Evolutionary conservation across 2,888 invertebrate species (phyloP).

Genomic region (Diachrysia chrysitis): DNA sequence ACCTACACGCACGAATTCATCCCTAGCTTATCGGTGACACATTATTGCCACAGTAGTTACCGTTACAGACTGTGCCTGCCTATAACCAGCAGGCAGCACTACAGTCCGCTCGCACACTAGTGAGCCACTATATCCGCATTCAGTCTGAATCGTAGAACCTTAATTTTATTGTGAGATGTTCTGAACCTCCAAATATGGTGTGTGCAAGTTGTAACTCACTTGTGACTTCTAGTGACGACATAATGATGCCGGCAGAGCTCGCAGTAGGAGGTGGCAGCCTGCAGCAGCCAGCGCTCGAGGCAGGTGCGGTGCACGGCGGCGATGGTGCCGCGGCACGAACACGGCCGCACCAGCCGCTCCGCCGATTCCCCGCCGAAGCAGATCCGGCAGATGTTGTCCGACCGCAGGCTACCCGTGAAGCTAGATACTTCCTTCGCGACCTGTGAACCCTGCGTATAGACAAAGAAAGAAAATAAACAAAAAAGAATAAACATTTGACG

Average conservation of each 20-base stretch:
- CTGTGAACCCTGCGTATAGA: conserved; percentile 62
- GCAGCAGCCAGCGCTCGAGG: conserved; percentile 86
- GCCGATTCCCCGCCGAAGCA: conserved; percentile 85
- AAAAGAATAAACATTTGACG: too few species aligned
- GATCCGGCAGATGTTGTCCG: conserved; percentile 85
- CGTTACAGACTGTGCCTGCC: not conserved
- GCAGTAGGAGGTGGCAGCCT: conserved; percentile 85
- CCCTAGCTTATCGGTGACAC: too few species aligned
- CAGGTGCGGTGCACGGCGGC: conserved; percentile 85
- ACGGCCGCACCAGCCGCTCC: conserved; percentile 85
- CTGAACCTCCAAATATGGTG: too few species aligned
- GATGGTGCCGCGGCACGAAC: conserved; percentile 85
- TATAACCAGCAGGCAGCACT: not conserved
- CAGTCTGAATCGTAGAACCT: too few species aligned
- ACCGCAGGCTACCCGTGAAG: conserved; percentile 69
- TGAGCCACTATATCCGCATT: not conserved
- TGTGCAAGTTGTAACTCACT: conserved; percentile 62
- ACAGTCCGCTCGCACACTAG: too few species aligned
- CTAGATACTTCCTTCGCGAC: conserved; percentile 73
- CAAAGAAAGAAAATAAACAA: too few species aligned
- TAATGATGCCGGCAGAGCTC: conserved; percentile 86
- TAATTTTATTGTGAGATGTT: too few species aligned
- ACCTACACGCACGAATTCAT: not conserved
- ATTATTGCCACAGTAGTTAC: too few species aligned
- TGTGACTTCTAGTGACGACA: conserved; percentile 82